Evolutionary conservation across 64 coral and sea anemone species (phyloP).

Genomic region (Porites lutea): DNA sequence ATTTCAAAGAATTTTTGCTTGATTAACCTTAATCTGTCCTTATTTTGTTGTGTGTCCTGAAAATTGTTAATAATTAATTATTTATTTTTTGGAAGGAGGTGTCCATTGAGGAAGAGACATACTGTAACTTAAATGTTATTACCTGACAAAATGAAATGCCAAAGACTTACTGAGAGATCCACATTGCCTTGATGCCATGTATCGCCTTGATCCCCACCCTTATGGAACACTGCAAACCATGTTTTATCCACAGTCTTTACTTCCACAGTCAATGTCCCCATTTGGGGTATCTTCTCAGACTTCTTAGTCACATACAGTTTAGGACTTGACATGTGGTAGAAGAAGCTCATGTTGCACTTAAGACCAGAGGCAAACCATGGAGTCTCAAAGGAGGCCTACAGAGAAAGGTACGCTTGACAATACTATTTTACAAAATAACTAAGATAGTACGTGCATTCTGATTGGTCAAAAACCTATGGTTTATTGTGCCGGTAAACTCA

Average conservation of each 20-base stretch:
- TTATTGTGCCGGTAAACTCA: no score
- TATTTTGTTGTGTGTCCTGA: no score
- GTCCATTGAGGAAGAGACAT: no score
- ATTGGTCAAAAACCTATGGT: no score
- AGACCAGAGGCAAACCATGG: constrained; percentile 34
- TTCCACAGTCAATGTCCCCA: constrained; percentile 46
- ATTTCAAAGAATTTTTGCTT: no score
- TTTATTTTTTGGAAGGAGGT: no score
- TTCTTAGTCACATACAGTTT: no score
- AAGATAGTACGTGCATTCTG: no score
- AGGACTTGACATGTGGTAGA: constrained; percentile 38
- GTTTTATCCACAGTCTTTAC: constrained; percentile 29
- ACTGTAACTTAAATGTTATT: no score
- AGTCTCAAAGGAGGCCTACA: constrained; percentile 50
- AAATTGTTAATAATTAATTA: no score
- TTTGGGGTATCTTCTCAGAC: background rate
- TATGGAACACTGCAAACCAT: constrained; percentile 26
- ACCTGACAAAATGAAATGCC: background rate
- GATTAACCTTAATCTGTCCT: no score
- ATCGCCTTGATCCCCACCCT: constrained; percentile 42
- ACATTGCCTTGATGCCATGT: constrained; percentile 27
- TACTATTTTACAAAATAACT: no score
- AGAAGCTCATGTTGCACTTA: constrained; percentile 38
- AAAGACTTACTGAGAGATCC: constrained; percentile 43
- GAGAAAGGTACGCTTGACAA: background rate